A percentile compares a stretch with the other conserved stretches of the same genome.
phyloP scores from a whole-genome alignment of 2,797 vertebrate genomes.

The Takifugu ocellatus region DNA sequence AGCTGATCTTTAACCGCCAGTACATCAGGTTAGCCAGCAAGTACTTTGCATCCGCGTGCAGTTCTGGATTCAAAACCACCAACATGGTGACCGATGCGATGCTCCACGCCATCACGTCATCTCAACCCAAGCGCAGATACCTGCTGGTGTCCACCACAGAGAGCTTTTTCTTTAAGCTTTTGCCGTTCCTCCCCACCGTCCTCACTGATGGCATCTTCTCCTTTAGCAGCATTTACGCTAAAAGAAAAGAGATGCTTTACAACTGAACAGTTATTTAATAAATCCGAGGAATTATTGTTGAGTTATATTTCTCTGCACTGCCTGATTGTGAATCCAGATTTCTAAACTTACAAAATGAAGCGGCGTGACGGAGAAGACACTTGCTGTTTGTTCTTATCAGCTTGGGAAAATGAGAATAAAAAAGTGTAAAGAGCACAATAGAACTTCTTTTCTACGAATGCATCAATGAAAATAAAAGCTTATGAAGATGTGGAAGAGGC shows the following conservation, averaged over 20 bases:
- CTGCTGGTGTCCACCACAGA: constrained; percentile 52
- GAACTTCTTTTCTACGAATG: no score
- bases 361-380: no score
- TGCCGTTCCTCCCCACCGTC: constrained; percentile 46
- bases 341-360: no score
- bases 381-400: no score
- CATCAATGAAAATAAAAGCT: no score
- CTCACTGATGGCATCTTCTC: constrained; percentile 54
- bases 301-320: no score
- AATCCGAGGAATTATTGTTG: no score
- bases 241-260: constrained; percentile 55
- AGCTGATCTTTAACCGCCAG: constrained; percentile 41
- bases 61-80: constrained; percentile 33
- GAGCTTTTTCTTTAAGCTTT: constrained; percentile 47
- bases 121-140: constrained; percentile 48
- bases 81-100: constrained; percentile 52
- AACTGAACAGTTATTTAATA: neutral
- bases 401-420: no score
- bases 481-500: no score
- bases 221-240: constrained; percentile 52
- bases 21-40: constrained; percentile 57
- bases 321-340: no score
- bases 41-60: constrained; percentile 43
- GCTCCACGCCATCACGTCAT: constrained; percentile 56
- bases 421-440: no score